Base-by-base conservation (phyloP, 2,797 vertebrate species). In the Alexandromys oeconomus region DNA sequence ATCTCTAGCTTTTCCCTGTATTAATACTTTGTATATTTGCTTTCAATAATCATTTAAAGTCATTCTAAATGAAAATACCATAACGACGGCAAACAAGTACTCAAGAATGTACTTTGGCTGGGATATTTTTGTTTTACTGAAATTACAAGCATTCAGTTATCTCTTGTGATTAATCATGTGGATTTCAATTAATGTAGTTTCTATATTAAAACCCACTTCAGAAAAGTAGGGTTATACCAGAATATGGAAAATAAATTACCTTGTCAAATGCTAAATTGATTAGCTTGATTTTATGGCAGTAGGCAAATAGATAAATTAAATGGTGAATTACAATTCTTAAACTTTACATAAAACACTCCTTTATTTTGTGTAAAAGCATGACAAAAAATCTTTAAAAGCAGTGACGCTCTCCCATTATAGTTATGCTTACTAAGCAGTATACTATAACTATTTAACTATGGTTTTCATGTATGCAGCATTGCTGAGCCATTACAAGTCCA, bases 351-450 rank as follows among this genome's bases (percentile, higher is more conserved):
- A 98, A 97, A 92, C 92, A 85, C 82, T 92, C 73, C 31, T 37
- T 87, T 59, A 91, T 92, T 94, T 97, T 85, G 17, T 79, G 10
- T 92, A 95, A 93, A 86, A 86, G 79, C n/a, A 78, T 95, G 94
- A 95, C 76, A 94, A 96, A 98, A 96, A 46, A 96, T 94, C 97
- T 98, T 98, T 97, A 87, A 84, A 93, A 87, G 89, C 40, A 95
- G 17, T 67, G 92, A 97, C 92, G 25, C 19, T 43, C 92, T 91
- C n/a, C 88, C 94, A 54, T 93, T 82, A 86, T 96, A 10, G 97
- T 96, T 97, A 23, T 97, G 85, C 79, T 93, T 10, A 84, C 91
- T 96, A 97, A 98, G 82, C 93, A 73, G 69, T 65, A 94, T 89
- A 54, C 40, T 67, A 63, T 73, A 90, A 96, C 96, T 97, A 87